A percentile compares a stretch with the other conserved stretches of the same genome.
Evolutionary conservation across 2,888 invertebrate species (phyloP).

Genomic region (Apocheima hispidaria): DNA sequence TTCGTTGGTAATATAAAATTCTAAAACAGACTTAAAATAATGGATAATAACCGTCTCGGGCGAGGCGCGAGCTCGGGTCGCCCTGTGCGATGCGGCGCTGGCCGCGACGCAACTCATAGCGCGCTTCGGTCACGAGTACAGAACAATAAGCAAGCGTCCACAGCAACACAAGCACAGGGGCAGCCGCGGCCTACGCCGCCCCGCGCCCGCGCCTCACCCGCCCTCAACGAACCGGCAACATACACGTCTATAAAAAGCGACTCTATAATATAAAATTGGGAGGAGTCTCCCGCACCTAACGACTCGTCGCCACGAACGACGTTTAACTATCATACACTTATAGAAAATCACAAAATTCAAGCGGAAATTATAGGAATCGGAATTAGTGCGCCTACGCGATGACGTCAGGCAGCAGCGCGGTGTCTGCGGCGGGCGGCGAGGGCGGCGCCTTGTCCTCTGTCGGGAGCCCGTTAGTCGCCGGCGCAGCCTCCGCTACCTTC

Average conservation of each 20-base stretch:
- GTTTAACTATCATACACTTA: constrained; percentile 83
- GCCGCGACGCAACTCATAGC: background rate
- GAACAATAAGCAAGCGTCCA: background rate
- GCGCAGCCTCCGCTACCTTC: constrained; percentile 46
- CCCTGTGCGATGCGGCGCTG: background rate
- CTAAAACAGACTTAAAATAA: constrained; percentile 83
- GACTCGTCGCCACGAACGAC: constrained; percentile 71
- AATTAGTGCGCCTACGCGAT: constrained; percentile 69
- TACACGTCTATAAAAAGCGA: constrained; percentile 82
- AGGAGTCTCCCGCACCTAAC: constrained; percentile 81
- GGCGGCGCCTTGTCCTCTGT: constrained; percentile 76
- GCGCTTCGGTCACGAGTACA: background rate
- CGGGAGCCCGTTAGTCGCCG: constrained; percentile 46
- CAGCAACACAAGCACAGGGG: no score
- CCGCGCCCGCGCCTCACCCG: constrained; percentile 39
- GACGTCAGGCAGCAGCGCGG: constrained; percentile 78
- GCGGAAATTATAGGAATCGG: constrained; percentile 84
- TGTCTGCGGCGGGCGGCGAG: constrained; percentile 77
- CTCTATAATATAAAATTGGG: constrained; percentile 84
- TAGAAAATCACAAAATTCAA: constrained; percentile 85
- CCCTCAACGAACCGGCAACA: constrained; percentile 62
- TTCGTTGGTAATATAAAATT: constrained; percentile 86
- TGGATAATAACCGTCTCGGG: constrained; percentile 70
- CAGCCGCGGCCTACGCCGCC: constrained; percentile 15
- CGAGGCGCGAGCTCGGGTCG: constrained; percentile 44